Base-by-base conservation (phyloP, 2,888 invertebrate species). In the Nephrotoma guestfalica region DNA sequence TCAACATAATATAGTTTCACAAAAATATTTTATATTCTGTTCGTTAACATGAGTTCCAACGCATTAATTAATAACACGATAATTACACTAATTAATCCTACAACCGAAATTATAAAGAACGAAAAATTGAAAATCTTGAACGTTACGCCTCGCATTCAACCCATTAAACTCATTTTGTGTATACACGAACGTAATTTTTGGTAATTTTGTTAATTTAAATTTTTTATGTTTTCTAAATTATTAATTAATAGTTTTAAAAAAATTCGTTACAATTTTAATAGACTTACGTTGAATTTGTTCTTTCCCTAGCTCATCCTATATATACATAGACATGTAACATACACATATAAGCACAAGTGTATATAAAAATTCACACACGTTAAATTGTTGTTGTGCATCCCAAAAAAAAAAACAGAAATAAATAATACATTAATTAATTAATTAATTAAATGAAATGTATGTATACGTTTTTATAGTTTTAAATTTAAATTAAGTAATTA, bases 251-350 rank as follows among this genome's bases (percentile, higher is more conserved):
- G 30, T 71, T 71, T 2, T 11, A 71, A 71, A 30, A 71, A 30
- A 9, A 30, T 9, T 18, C 30, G 30, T 71, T 43, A 9, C 43
- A 6, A 47, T 30, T 2, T 47, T 9, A 6, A 86, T 84, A 83
- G 87, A 95, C 96, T 95, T 92, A 96, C 96, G 93, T 89, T 91
- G 93, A 89, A 95, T 93, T 92, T 96, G 96, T 89, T 96, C 96
- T 92, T 95, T 95, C 89, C 93, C 93, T 88, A 96, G 93, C 91
- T 96, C 96, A 89, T 95, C 96, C 94, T 95, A 93, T 88, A 93
- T 94, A 89, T n/a, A n/a, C n/a, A n/a, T 88, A 89, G 87, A 89
- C 3, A 30, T 30, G 9, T 18, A 30, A 30, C 1, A 51, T 15
- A 51, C n/a, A 15, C 30, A 30, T 30, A 30, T 30, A 30, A 30